phyloP scores from a whole-genome alignment of 2,113 vertebrate species.

The Silurus glanis region DNA sequence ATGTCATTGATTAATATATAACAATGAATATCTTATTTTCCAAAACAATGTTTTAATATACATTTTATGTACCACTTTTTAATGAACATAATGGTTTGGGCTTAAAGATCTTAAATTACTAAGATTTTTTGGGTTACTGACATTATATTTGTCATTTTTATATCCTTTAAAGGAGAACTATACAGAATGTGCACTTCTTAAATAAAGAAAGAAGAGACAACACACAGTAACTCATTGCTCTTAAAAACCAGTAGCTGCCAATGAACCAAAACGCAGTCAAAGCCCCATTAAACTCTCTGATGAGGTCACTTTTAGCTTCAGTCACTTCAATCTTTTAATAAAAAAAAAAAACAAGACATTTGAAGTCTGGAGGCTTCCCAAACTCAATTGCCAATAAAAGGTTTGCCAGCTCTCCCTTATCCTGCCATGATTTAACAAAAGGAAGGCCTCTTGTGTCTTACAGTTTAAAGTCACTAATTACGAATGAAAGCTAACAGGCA shows the following conservation, averaged over 20 bases:
- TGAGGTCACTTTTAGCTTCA: not conserved
- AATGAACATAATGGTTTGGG: not conserved
- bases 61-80: not conserved
- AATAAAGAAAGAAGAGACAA: not conserved
- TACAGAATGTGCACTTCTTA: not conserved
- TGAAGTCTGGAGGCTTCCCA: not conserved
- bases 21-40: not conserved
- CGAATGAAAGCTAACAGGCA: not conserved
- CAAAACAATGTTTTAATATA: not conserved
- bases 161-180: not conserved
- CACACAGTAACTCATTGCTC: too few relatives aligned
- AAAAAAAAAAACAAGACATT: slow-evolving; percentile 3
- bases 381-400: not conserved
- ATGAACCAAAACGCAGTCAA: not conserved
- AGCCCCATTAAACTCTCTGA: not conserved
- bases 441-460: not conserved
- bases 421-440: not conserved
- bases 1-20: too few relatives aligned
- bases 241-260: not conserved
- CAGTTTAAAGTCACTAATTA: not conserved
- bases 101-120: not conserved
- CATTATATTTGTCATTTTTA: not conserved
- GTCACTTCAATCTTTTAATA: not conserved
- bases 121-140: not conserved
- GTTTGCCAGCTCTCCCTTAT: not conserved